phyloP scores from a whole-genome alignment of 2,888 invertebrate genomes.

The Drosophila anomalipes region DNA sequence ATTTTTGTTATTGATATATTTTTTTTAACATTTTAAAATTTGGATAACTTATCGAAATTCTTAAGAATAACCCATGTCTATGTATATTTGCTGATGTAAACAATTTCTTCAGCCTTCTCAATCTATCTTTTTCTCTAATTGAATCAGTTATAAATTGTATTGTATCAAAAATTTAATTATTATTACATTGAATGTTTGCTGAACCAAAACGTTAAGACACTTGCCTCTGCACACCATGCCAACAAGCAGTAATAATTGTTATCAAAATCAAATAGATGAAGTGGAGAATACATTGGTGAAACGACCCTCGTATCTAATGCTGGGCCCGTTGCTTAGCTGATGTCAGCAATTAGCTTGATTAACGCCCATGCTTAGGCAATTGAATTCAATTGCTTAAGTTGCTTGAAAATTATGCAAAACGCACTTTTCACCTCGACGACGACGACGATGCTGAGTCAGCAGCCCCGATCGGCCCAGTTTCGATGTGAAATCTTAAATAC shows the following conservation, averaged over 20 bases:
- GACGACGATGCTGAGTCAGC: constrained; percentile 39
- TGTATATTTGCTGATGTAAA: not conserved
- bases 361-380: constrained; percentile 64
- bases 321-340: constrained; percentile 46
- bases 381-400: constrained; percentile 59
- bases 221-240: not conserved
- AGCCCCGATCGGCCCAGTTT: constrained; percentile 42
- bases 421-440: constrained; percentile 54
- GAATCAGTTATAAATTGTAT: not conserved
- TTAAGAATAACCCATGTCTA: not conserved
- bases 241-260: not conserved
- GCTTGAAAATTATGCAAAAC: constrained; percentile 61
- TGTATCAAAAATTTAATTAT: not conserved
- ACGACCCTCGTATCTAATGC: constrained; percentile 42
- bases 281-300: not conserved
- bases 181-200: not conserved
- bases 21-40: not conserved
- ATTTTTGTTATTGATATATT: not conserved
- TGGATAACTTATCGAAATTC: not conserved
- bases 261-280: not conserved
- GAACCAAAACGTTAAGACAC: not conserved
- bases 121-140: not conserved
- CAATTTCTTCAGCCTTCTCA: fast-evolving
- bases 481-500: constrained; percentile 22
- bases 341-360: constrained; percentile 69